Conservation (phyloP, 2,888 invertebrate species). For the Sericinus montela region DNA sequence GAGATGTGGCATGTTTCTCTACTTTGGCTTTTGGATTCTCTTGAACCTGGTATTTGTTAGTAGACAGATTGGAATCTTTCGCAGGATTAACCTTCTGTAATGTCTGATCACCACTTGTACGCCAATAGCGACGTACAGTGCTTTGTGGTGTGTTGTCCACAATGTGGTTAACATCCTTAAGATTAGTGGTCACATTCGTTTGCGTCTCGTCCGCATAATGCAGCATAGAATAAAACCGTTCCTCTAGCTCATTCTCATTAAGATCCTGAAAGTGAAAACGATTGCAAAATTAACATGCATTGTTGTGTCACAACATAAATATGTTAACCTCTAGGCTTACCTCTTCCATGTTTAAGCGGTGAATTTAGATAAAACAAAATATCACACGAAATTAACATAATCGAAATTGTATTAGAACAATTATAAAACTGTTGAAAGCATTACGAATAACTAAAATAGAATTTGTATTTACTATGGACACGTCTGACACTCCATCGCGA, state of each 20-base stretch:
- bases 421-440: constrained; percentile 59
- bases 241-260: constrained; percentile 72
- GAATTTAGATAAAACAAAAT: constrained; percentile 59
- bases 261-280: constrained; percentile 59
- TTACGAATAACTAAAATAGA: constrained; percentile 62
- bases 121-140: constrained; percentile 65
- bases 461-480: constrained; percentile 61
- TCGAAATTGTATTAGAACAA: constrained; percentile 54
- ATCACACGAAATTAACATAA: constrained; percentile 69
- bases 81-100: constrained; percentile 48
- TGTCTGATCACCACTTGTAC: constrained; percentile 41
- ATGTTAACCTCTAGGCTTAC: constrained; percentile 56
- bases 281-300: constrained; percentile 39
- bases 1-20: constrained; percentile 34
- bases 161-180: constrained; percentile 35
- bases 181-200: constrained; percentile 40
- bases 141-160: constrained; percentile 46
- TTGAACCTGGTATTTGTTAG: constrained; percentile 19
- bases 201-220: constrained; percentile 66
- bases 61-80: constrained; percentile 24
- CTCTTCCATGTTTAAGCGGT: constrained; percentile 70
- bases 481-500: constrained; percentile 64
- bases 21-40: constrained; percentile 44
- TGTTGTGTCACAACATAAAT: constrained; percentile 62
- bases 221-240: constrained; percentile 69